phyloP scores from a whole-genome alignment of 2,113 vertebrate genomes.

The Onychostoma macrolepis region DNA sequence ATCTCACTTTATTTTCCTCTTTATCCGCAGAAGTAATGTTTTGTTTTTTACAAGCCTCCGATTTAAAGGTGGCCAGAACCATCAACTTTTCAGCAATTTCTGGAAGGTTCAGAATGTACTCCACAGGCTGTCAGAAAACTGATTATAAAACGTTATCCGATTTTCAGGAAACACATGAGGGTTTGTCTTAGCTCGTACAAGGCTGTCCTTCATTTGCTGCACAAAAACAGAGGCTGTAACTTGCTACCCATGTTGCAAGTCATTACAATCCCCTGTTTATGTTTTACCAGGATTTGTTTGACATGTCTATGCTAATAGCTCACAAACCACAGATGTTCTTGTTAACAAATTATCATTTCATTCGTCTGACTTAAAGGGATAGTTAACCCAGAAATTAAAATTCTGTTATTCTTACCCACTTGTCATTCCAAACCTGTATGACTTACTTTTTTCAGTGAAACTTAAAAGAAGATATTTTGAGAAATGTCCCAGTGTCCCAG shows the following conservation, averaged over 20 bases:
- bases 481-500: no score
- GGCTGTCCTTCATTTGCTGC: not conserved
- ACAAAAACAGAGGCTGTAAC: slow-evolving; percentile 7
- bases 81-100: slow-evolving; percentile 38
- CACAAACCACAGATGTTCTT: not conserved
- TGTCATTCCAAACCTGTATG: not conserved
- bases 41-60: slow-evolving; percentile 25
- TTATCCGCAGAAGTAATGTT: slow-evolving; percentile 4
- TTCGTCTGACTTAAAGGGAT: not conserved
- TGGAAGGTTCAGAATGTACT: slow-evolving; percentile 36
- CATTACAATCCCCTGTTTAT: slow-evolving; percentile 24
- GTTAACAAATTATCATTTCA: not conserved
- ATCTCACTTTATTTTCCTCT: slow-evolving; percentile 40
- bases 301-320: slow-evolving; percentile 25
- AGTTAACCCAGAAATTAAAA: not conserved
- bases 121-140: slow-evolving; percentile 24
- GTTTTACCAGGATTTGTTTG: slow-evolving; percentile 26
- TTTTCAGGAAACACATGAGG: slow-evolving; percentile 23
- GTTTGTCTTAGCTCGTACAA: not conserved
- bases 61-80: slow-evolving; percentile 29
- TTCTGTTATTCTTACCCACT: not conserved
- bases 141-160: slow-evolving; percentile 9
- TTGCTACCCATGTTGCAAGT: slow-evolving; percentile 1
- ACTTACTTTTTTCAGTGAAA: not conserved
- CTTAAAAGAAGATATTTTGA: not conserved